A percentile compares a stretch with the other conserved stretches of the same genome.
phyloP scores from a whole-genome alignment of 2,113 vertebrate species.

The Noctilio leporinus region DNA sequence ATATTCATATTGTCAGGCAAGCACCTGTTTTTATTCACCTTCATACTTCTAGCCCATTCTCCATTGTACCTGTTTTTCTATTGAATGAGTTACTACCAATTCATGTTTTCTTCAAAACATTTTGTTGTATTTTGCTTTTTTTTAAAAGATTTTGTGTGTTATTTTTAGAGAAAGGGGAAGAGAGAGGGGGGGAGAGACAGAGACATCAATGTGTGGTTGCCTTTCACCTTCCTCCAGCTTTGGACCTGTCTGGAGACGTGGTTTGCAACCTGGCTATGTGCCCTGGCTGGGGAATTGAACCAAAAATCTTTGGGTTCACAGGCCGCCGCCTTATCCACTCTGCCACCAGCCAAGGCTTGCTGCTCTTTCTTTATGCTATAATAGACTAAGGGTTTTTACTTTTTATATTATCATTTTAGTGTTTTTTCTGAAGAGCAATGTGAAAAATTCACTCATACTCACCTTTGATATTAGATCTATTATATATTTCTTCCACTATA shows the following conservation, averaged over 20 bases:
- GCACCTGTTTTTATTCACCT: background rate
- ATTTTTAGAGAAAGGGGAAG: too few species aligned
- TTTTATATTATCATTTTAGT: background rate
- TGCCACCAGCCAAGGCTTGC: too few species aligned
- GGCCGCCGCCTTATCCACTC: too few species aligned
- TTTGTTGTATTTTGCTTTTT: background rate
- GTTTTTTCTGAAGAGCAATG: background rate
- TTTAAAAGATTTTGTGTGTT: too few species aligned
- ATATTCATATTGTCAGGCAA: background rate
- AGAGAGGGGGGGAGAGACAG: too few species aligned
- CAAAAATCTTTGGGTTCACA: too few species aligned
- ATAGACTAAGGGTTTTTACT: background rate
- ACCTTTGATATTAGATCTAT: background rate
- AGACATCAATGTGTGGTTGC: too few species aligned
- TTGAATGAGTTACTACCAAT: background rate
- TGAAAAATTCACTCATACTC: background rate
- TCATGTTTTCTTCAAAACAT: background rate
- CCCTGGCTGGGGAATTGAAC: too few species aligned
- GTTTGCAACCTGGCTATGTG: too few species aligned
- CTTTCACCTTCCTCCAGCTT: too few species aligned
- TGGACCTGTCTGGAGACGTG: too few species aligned
- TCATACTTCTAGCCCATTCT: background rate
- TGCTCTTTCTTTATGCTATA: background rate
- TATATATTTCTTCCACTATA: background rate
- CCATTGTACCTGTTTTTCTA: background rate